Evolutionary conservation across 2,113 vertebrate genomes (phyloP), one percentile per base, ranked within the genome.

Genomic region (Ibidorhyncha struthersii): DNA sequence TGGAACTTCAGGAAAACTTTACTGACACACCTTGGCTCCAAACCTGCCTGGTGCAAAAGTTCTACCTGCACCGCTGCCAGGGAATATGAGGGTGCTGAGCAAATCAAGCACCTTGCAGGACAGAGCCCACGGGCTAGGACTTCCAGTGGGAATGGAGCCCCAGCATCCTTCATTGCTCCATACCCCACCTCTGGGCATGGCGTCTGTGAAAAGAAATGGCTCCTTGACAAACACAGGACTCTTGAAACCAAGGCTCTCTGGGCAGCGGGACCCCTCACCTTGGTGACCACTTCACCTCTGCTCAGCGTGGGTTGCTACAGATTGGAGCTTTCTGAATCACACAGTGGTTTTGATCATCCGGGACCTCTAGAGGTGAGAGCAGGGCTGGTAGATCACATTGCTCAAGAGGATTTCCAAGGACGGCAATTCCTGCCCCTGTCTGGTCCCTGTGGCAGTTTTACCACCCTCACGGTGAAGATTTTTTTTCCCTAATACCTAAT

Each of bases 271-370:
- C 22, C 41, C 38, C 38, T 70, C 1, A 0, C 26, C 45, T 32
- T 26, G 40, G 53, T 56, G 74, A 22, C 36, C 12, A 8, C 18
- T 19, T 78, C 45, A 34, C 6, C 66, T 88, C 86, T 65, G 52
- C 56, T 34, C 43, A 22, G 61, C 2, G 17, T 70, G 59, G 41
- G 18, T 71, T 79, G 73, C 66, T 63, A 7, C 23, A 26, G 43
- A 8, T 7, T n/a, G 14, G 19, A 22, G 40, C 53, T 67, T 84
- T 32, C 6, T 1, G 8, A 30, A 21, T 15, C 59, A 52, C 47
- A 4, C 16, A 8, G 14, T 19, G 22, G 15, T 8, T 70, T 74
- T 73, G 32, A 27, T 45, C n/a, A 26, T 0, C 22, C 0, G 0
- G 19, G 59, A 49, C 23, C 16, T 63, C 41, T 66, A 62, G 49